Evolutionary conservation across 2,888 invertebrate species (phyloP).

Genomic region (Platerodrilus igneus): DNA sequence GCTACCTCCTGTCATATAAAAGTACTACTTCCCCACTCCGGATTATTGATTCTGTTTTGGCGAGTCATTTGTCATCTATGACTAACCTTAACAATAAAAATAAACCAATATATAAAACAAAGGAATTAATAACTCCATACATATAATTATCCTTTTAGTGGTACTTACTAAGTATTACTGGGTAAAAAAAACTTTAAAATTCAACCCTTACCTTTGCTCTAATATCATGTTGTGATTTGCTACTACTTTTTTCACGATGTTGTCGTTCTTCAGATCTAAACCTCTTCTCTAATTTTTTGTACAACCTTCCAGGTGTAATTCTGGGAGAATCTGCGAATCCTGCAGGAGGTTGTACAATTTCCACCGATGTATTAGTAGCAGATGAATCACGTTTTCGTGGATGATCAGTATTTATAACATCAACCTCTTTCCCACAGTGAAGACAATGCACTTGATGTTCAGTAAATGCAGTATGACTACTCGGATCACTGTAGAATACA

Average conservation of each 20-base stretch:
- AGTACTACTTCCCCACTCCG: too few relatives aligned
- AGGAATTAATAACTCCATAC: too few relatives aligned
- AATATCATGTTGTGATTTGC: slow-evolving; percentile 65
- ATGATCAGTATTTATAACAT: slow-evolving; percentile 45
- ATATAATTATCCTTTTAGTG: too few relatives aligned
- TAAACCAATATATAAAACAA: too few relatives aligned
- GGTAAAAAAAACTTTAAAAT: slow-evolving; percentile 13
- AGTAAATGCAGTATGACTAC: slow-evolving; percentile 49
- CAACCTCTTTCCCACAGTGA: slow-evolving; percentile 76
- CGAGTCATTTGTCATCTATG: too few relatives aligned
- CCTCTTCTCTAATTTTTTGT: slow-evolving; percentile 73
- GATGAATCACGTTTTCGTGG: slow-evolving; percentile 36
- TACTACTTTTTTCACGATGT: slow-evolving; percentile 57
- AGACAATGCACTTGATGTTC: slow-evolving; percentile 64
- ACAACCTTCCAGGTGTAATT: slow-evolving; percentile 54
- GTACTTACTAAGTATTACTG: too few relatives aligned
- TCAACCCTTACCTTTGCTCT: slow-evolving; percentile 63
- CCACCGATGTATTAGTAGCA: slow-evolving; percentile 41
- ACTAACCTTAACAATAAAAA: too few relatives aligned
- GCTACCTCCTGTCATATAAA: too few relatives aligned
- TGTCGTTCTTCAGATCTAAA: slow-evolving; percentile 74
- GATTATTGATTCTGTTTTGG: too few relatives aligned
- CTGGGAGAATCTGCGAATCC: slow-evolving; percentile 83
- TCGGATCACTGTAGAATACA: slow-evolving; percentile 82
- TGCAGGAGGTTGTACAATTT: slow-evolving; percentile 83